Percentiles rank a stretch among this genome's conserved stretches.
phyloP scores from a whole-genome alignment of 2,113 vertebrate genomes.

The Tragelaphus strepsiceros region DNA sequence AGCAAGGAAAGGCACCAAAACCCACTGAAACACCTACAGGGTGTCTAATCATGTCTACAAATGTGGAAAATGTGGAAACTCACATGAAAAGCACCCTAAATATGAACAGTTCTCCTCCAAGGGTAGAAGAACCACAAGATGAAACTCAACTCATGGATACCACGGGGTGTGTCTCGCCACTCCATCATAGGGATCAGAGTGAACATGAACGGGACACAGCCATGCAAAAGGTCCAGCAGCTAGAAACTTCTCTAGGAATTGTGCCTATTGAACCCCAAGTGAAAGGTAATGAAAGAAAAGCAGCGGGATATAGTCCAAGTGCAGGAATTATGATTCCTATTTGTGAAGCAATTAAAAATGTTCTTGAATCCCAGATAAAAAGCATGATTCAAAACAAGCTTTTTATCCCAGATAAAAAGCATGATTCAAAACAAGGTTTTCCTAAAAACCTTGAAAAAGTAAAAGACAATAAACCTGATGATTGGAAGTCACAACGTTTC shows the following conservation, averaged over 20 bases:
- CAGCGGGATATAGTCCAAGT: not conserved
- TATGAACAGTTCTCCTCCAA: no score
- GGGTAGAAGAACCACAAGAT: not conserved
- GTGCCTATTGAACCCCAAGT: not conserved
- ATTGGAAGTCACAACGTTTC: not conserved
- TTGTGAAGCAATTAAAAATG: conserved; percentile 1
- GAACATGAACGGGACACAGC: not conserved
- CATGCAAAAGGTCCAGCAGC: not conserved
- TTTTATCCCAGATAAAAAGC: not conserved
- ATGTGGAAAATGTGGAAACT: not conserved
- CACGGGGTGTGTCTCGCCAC: not conserved
- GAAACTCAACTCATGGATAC: not conserved
- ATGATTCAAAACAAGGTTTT: not conserved
- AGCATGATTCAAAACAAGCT: not conserved
- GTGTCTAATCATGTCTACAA: not conserved
- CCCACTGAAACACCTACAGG: not conserved
- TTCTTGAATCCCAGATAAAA: not conserved
- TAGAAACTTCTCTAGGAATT: not conserved
- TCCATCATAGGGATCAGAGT: no score
- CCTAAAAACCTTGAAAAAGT: not conserved
- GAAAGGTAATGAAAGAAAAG: not conserved
- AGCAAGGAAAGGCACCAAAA: not conserved
- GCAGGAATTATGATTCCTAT: not conserved
- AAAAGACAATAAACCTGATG: not conserved
- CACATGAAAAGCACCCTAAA: not conserved